These are phyloP conservation scores for Pissodes strobi DNA, from an alignment of 1,140 invertebrate species.

Conservation along the genomic window DNA sequence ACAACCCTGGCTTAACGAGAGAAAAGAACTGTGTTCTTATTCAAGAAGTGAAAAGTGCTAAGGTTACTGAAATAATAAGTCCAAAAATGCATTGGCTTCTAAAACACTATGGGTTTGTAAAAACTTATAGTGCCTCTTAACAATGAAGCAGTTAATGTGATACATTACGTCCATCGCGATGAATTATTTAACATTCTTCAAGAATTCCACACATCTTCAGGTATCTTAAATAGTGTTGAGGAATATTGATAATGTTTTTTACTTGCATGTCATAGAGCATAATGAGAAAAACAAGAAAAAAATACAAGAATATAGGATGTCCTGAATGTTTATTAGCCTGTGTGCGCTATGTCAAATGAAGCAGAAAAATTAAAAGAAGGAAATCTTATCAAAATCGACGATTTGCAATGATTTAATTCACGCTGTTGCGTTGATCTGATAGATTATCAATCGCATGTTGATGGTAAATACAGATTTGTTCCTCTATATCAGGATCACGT, in stretches of 20 bases:
- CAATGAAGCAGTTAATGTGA: slow-evolving; percentile 11
- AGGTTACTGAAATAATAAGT: neutral
- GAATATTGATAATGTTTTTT: neutral
- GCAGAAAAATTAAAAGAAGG: slow-evolving; percentile 41
- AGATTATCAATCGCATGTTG: slow-evolving; percentile 55
- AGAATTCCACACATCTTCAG: slow-evolving; percentile 1
- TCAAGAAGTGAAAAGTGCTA: neutral
- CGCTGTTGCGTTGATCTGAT: slow-evolving; percentile 59
- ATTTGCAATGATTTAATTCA: slow-evolving; percentile 48
- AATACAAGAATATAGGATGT: slow-evolving; percentile 22
- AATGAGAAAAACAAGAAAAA: slow-evolving; percentile 27
- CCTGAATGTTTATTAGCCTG: slow-evolving; percentile 30
- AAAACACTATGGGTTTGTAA: slow-evolving; percentile 1
- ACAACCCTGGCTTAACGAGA: neutral
- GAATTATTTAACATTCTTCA: slow-evolving; percentile 1
- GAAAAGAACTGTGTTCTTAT: slow-evolving; percentile 1
- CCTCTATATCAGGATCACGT: slow-evolving; percentile 59
- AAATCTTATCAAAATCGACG: slow-evolving; percentile 38
- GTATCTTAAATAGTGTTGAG: slow-evolving; percentile 3
- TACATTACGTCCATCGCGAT: slow-evolving; percentile 3
- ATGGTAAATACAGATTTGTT: slow-evolving; percentile 56
- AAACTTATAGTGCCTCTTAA: slow-evolving; percentile 17
- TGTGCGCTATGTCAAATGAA: slow-evolving; percentile 38
- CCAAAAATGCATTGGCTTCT: slow-evolving; percentile 8
- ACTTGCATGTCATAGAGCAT: slow-evolving; percentile 39